These are phyloP conservation scores for Xylota segnis DNA, from an alignment of 2,888 invertebrate genomes.

Conservation along the genomic window DNA sequence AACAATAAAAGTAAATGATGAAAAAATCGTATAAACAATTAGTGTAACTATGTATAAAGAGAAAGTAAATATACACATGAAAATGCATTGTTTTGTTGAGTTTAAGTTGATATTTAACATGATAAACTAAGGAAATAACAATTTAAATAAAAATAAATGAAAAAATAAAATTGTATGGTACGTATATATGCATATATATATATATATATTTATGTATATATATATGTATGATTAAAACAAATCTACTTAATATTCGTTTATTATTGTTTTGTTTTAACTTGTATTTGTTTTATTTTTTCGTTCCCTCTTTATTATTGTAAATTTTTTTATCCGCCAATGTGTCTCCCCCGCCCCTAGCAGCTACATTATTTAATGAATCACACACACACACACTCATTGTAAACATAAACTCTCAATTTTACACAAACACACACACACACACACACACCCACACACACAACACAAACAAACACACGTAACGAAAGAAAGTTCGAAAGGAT, in stretches of 20 bases:
- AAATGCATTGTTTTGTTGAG: constrained; percentile 76
- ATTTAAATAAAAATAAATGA: constrained; percentile 58
- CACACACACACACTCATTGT: constrained; percentile 30
- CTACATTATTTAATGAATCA: constrained; percentile 52
- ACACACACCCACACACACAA: constrained; percentile 78
- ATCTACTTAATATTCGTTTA: constrained; percentile 74
- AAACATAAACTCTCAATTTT: constrained; percentile 79
- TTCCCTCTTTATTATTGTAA: constrained; percentile 50
- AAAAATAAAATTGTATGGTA: constrained; percentile 59
- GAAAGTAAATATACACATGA: constrained; percentile 71
- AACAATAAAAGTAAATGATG: constrained; percentile 52
- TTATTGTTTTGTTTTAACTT: constrained; percentile 63
- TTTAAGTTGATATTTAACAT: constrained; percentile 76
- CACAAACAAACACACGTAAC: constrained; percentile 56
- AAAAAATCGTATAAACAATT: constrained; percentile 71
- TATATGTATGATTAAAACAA: constrained; percentile 60
- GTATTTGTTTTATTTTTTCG: constrained; percentile 55
- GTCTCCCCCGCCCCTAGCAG: constrained; percentile 53
- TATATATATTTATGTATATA: constrained; percentile 57
- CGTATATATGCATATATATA: constrained; percentile 64
- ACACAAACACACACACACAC: constrained; percentile 78
- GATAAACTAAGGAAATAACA: constrained; percentile 64
- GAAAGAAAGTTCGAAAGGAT: constrained; percentile 55
- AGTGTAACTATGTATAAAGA: constrained; percentile 76
- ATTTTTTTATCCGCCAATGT: constrained; percentile 59